Conservation (phyloP, 1,140 invertebrate genomes). For the Brachionus angularis region DNA sequence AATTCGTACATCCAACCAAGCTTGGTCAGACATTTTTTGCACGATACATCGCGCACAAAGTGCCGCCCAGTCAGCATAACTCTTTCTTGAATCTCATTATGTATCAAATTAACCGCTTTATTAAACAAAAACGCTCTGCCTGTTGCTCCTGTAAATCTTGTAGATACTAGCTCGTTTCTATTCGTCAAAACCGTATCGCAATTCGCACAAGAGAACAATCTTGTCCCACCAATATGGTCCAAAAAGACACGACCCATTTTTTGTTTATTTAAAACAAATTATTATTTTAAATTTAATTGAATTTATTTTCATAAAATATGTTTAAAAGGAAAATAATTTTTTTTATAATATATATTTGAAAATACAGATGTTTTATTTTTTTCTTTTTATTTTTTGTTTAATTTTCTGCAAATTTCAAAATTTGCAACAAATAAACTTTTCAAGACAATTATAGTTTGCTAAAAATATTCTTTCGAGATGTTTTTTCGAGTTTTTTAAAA, state of each 20-base stretch:
- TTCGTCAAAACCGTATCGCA: slow-evolving; percentile 94
- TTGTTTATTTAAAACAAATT: not conserved
- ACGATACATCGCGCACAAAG: slow-evolving; percentile 94
- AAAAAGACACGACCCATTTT: slow-evolving; percentile 88
- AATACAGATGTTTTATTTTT: too few relatives aligned
- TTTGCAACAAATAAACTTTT: too few relatives aligned
- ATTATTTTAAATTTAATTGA: too few relatives aligned
- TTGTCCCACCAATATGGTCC: slow-evolving; percentile 86
- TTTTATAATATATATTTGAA: too few relatives aligned
- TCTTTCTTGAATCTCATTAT: slow-evolving; percentile 41
- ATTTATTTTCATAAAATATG: too few relatives aligned
- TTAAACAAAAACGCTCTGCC: slow-evolving; percentile 87
- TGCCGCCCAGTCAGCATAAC: slow-evolving; percentile 69
- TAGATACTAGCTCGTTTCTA: slow-evolving; percentile 84
- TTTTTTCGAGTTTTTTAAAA: too few relatives aligned
- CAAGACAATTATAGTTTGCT: too few relatives aligned
- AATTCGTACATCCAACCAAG: slow-evolving; percentile 62
- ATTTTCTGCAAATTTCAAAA: too few relatives aligned
- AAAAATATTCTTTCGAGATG: too few relatives aligned
- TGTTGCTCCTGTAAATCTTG: slow-evolving; percentile 87
- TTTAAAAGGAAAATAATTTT: too few relatives aligned
- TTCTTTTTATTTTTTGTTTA: too few relatives aligned
- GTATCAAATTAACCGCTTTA: slow-evolving; percentile 46
- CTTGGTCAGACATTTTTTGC: slow-evolving; percentile 82
- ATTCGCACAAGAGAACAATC: slow-evolving; percentile 84